Evolutionary conservation across 2,888 invertebrate genomes (phyloP), one percentile per base, ranked within the genome.

Genomic region (Callyntrura guangdongensis): DNA sequence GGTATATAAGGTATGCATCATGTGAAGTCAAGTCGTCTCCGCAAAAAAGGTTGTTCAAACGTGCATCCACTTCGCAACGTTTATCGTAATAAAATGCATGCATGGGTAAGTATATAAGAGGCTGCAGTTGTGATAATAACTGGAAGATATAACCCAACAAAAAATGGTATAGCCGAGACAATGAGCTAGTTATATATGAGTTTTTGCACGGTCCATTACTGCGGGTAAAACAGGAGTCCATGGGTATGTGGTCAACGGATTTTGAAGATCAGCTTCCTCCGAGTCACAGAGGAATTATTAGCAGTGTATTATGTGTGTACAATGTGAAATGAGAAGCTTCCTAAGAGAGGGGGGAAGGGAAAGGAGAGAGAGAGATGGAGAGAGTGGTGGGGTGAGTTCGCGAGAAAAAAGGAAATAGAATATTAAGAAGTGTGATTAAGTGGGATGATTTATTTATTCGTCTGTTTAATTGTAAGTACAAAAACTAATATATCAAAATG

Each of bases 401-500:
- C 14, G 59, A 17, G 69, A 89, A 36, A 81, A 85, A 59, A 77
- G 89, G 91, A 82, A 88, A 87, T 91, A 85, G 88, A 91, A 86
- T 91, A 92, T 90, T 90, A 91, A 87, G 90, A 85, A 91, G 86
- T 90, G 88, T 91, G 91, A 93, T 92, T 93, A 92, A 89, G 77
- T 79, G 88, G 53, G 72, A 92, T 93, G 93, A 93, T 93, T 93
- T 93, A 93, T 93, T 93, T 81, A 86, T 89, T 91, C 88, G 74
- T 84, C 77, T 86, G 92, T 92, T 93, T 93, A 93, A 93, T 93
- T 93, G 92, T 89, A 88, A 92, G 92, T 91, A 91, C 72, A 92
- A 90, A 91, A 91, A 59, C 90, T 92, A 93, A 93, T 93, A 92
- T 92, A 92, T 93, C 92, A 93, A 91, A 91, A 87, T 89, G 87